Base-by-base conservation (phyloP, 2,888 invertebrate genomes). In the Andrena bicolor region DNA sequence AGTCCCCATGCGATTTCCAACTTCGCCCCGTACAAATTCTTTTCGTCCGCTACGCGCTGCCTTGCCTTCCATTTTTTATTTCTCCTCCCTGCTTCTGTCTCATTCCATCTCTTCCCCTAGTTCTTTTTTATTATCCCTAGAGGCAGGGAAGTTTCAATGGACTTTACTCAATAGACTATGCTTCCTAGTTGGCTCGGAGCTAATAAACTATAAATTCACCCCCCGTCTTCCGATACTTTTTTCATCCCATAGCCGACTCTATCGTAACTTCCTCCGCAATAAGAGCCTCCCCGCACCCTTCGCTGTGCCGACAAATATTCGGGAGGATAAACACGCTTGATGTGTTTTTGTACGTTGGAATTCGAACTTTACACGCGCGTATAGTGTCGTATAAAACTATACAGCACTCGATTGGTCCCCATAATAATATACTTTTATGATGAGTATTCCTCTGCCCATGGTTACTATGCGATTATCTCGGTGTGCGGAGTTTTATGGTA, bases 181-280 rank as follows among this genome's bases (percentile, higher is more conserved):
- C 87, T 91, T 90, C 91, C 90, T 88, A 86, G 82, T 80, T 76
- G 86, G 85, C 83, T 82, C 85, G 80, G 68, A 87, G 89, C 92
- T 92, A 92, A 92, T 92, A 92, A 92, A 91, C 91, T 88, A 92
- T 92, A 92, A 92, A 92, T 92, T 90, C 86, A 80, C 30, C 80
- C 70, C 78, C 86, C 83, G 85, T 32, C 71, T 60, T 66, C 23
- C 74, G 90, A 90, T 90, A 89, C 89, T 87, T 88, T 89, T 87
- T 90, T 90, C 85, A 88, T 88, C 88, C 84, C 88, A 79, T 72
- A 79, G 73, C 75, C 77, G 72, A 80, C 70, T 65, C 70, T 64
- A 75, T 85, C 76, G 63, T 77, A 71, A 80, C 79, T 81, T 79
- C 51, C 64, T 63, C 66, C 56, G 58, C 80, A 77, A 79, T 82